A percentile compares a stretch with the other conserved stretches of the same genome.
These are phyloP conservation scores for Thamnophis sirtalis DNA, from an alignment of 2,113 vertebrate species.

Conservation along the genomic window DNA sequence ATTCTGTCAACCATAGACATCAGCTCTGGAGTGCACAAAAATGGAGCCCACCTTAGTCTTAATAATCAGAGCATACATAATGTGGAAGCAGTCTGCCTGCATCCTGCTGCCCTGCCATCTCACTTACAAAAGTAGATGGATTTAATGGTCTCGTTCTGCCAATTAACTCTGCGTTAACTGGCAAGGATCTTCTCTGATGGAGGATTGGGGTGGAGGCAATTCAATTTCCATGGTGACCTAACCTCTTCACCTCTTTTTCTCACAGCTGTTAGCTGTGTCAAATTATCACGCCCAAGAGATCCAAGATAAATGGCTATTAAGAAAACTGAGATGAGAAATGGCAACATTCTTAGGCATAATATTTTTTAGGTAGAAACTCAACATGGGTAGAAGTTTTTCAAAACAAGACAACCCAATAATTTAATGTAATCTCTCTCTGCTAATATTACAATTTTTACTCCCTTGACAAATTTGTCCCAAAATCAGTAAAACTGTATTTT, in stretches of 20 bases:
- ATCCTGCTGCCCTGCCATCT: conserved; percentile 42
- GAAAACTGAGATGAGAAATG: conserved; percentile 22
- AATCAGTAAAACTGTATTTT: neutral
- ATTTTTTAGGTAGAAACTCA: conserved; percentile 41
- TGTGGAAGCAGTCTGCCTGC: neutral
- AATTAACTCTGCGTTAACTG: conserved; percentile 54
- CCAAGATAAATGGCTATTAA: conserved; percentile 31
- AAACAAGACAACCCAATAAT: neutral
- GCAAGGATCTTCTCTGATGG: conserved; percentile 51
- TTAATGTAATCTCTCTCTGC: neutral
- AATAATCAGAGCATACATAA: conserved; percentile 35
- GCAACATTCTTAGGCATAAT: conserved; percentile 34
- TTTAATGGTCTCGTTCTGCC: conserved; percentile 49
- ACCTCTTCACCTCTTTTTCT: conserved; percentile 30
- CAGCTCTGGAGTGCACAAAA: conserved; percentile 14
- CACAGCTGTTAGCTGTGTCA: conserved; percentile 55
- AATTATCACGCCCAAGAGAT: conserved; percentile 36
- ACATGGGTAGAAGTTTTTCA: neutral
- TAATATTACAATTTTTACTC: neutral
- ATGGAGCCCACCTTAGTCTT: conserved; percentile 18
- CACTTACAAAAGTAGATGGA: conserved; percentile 39
- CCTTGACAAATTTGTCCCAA: neutral
- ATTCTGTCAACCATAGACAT: neutral
- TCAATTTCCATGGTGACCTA: conserved; percentile 46
- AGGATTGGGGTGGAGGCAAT: conserved; percentile 41